Evolutionary conservation across 2,888 invertebrate species (phyloP), one percentile per base, ranked within the genome.

Genomic region (Torymus aiolomorphi): DNA sequence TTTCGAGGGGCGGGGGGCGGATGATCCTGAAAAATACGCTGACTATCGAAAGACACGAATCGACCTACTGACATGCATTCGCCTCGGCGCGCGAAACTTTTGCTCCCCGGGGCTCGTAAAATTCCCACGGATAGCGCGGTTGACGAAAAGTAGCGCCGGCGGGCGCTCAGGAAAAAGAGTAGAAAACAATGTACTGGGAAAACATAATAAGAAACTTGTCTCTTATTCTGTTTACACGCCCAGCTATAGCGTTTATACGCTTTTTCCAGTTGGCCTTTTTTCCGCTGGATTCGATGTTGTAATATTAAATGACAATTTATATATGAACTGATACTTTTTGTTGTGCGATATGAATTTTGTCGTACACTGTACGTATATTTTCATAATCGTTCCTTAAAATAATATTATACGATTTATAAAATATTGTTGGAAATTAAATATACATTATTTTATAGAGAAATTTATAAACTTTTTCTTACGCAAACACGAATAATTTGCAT

Each of bases 41-140:
- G 69, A 75, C 74, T 76, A 80, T 80, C 66, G 71, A 80, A 79
- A 80, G 71, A 71, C 71, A 72, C 62, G 76, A 72, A 79, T 76
- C 80, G 80, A 80, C 80, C 80, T 80, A 80, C 80, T 80, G 76
- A 80, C 80, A 80, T 76, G 80, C 72, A 80, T 80, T 80, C 69
- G 71, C 51, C 74, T 12, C 65, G 56, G 42, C 51, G 66, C 51
- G 57, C 42, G 63, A 79, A 80, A 80, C 71, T 80, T 80, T 79
- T 78, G 72, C 74, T 74, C 49, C 8, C 42, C 42, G 42, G 8
- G 57, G 57, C 73, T 78, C 69, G 69, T 78, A 78, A 78, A 78
- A 78, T 78, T 69, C 51, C 51, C 78, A 63, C 69, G 74, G 62
- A 70, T 69, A 57, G 78, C 63, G 72, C 16, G 67, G 78, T 78